A percentile compares a stretch with the other conserved stretches of the same genome.
phyloP scores from a whole-genome alignment of 2,113 vertebrate genomes.

The Gopherus evgoodei region DNA sequence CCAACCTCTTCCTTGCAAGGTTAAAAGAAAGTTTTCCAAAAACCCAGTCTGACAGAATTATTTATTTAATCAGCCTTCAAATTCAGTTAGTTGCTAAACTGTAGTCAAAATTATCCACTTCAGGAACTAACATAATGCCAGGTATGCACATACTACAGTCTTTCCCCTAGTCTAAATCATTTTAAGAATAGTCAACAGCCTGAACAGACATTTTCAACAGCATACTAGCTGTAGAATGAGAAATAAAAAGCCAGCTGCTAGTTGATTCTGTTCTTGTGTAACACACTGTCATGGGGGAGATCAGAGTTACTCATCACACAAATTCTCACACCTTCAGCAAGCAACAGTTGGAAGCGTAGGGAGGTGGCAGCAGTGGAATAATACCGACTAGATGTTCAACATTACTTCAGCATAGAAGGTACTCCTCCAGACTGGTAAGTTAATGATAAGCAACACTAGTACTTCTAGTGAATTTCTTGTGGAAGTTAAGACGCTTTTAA shows the following conservation, averaged over 20 bases:
- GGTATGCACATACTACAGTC: not conserved
- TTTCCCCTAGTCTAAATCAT: not conserved
- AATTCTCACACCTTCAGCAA: not conserved
- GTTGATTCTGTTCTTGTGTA: conserved; percentile 20
- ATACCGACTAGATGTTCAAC: not conserved
- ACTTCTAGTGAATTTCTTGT: not conserved
- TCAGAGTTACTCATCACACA: not conserved
- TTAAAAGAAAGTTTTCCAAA: not conserved
- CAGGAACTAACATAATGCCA: not conserved
- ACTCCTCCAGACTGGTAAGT: not conserved
- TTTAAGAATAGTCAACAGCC: not conserved
- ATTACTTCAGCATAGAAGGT: not conserved
- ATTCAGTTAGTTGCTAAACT: not conserved
- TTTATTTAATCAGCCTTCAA: not conserved
- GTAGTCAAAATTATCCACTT: not conserved
- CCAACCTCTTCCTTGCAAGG: not conserved
- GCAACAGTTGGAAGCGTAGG: not conserved
- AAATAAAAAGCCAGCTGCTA: not conserved
- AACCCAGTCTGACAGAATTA: not conserved
- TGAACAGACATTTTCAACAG: not conserved
- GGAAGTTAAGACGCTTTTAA: not conserved
- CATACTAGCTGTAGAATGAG: not conserved
- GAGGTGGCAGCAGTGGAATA: not conserved
- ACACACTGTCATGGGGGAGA: not conserved
- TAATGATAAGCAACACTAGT: not conserved